A percentile compares a stretch with the other conserved stretches of the same genome.
phyloP scores from a whole-genome alignment of 2,797 vertebrate species.

The Thripadectes ignobilis region DNA sequence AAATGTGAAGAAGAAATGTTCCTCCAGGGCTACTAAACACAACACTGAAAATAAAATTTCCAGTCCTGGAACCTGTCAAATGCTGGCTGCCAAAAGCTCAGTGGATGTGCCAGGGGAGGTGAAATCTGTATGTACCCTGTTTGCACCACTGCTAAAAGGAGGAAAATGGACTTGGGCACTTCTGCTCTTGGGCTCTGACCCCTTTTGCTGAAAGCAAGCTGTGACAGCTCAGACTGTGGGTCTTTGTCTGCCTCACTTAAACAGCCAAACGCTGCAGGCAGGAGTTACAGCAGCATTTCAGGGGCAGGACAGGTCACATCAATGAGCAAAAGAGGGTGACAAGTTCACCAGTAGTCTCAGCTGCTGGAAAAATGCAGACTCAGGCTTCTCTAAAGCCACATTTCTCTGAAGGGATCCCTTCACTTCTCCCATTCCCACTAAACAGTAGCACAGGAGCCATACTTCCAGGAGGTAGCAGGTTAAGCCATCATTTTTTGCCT shows the following conservation, averaged over 20 bases:
- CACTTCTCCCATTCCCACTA: background rate
- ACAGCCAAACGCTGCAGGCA: background rate
- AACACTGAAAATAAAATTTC: background rate
- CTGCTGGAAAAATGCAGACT: background rate
- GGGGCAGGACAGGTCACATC: background rate
- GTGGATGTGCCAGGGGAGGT: background rate
- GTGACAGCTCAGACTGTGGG: fast-evolving
- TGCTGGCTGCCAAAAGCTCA: background rate
- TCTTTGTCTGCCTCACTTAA: background rate
- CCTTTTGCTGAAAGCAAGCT: background rate
- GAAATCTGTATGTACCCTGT: background rate
- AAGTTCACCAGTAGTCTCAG: background rate
- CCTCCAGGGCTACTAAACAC: background rate
- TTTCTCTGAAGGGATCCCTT: background rate
- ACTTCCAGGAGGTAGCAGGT: background rate
- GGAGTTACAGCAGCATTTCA: background rate
- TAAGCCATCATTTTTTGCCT: background rate
- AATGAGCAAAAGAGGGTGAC: fast-evolving
- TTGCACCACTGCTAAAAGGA: background rate
- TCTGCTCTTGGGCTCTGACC: background rate
- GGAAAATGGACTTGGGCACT: background rate
- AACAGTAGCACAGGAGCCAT: background rate
- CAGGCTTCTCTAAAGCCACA: background rate
- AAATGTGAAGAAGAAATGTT: background rate
- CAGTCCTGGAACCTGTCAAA: background rate